phyloP scores from a whole-genome alignment of 2,113 vertebrate genomes.

The Dunckerocampus dactyliophorus region DNA sequence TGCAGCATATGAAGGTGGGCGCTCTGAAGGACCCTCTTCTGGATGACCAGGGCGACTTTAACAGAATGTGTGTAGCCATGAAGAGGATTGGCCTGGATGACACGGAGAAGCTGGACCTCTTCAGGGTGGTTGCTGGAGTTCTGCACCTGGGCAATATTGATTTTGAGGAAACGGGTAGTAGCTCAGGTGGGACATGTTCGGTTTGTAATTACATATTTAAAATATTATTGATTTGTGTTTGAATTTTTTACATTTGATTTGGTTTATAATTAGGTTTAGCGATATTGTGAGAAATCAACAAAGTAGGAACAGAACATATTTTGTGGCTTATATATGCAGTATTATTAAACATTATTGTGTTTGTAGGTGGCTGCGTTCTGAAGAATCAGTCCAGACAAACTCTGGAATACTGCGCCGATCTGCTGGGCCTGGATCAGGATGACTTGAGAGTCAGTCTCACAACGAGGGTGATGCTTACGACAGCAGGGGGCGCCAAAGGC shows the following conservation, averaged over 20 bases:
- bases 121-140: constrained; percentile 93
- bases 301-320: background rate
- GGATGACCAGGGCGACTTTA: constrained; percentile 94
- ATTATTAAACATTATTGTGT: background rate
- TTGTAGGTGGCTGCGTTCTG: constrained; percentile 85
- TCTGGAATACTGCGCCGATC: constrained; percentile 82
- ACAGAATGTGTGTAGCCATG: constrained; percentile 96
- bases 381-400: constrained; percentile 81
- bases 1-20: constrained; percentile 84
- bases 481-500: constrained; percentile 97
- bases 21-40: constrained; percentile 91
- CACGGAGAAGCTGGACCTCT: constrained; percentile 93
- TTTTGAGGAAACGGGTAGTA: constrained; percentile 96
- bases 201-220: background rate
- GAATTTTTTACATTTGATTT: background rate
- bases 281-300: background rate
- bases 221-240: background rate
- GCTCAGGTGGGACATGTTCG: constrained; percentile 78
- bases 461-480: constrained; percentile 93
- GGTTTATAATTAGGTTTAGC: too few species aligned
- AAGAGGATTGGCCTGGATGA: constrained; percentile 94
- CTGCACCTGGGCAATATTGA: constrained; percentile 97
- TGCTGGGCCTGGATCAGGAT: constrained; percentile 89
- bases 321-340: background rate
- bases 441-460: constrained; percentile 92